Evolutionary conservation across 2,797 vertebrate species (phyloP).

Genomic region (Dermochelys coriacea): DNA sequence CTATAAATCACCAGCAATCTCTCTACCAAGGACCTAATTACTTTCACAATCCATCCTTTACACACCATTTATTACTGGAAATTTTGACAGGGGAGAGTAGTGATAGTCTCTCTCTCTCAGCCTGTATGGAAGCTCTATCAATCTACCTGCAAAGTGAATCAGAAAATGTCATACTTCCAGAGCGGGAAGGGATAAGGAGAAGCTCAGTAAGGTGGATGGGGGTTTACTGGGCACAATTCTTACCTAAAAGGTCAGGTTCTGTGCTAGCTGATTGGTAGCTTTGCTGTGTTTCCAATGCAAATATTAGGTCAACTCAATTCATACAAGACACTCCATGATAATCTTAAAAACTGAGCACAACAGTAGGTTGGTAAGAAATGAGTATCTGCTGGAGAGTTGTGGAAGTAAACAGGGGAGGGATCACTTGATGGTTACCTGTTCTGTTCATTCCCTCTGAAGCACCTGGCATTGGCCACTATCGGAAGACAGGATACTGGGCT

Average conservation of each 20-base stretch:
- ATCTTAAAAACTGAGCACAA: background rate
- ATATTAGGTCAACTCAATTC: background rate
- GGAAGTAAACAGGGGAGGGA: background rate
- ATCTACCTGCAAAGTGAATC: constrained; percentile 35
- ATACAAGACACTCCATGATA: background rate
- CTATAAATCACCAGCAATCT: constrained; percentile 46
- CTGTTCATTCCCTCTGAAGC: too few relatives aligned
- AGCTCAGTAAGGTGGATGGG: background rate
- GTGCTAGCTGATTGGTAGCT: background rate
- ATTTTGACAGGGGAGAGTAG: background rate
- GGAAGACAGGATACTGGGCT: too few relatives aligned
- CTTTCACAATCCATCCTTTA: constrained; percentile 1
- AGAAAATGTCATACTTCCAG: constrained; percentile 54
- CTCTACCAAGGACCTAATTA: constrained; percentile 36
- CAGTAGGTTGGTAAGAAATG: background rate
- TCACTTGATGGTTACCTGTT: too few relatives aligned
- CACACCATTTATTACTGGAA: background rate
- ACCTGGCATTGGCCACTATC: too few relatives aligned
- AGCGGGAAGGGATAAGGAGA: constrained; percentile 35
- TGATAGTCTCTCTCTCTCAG: background rate
- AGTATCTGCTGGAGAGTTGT: background rate
- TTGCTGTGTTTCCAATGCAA: background rate
- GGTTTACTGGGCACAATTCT: background rate
- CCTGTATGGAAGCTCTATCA: constrained; percentile 30
- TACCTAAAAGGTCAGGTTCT: background rate